Conservation (phyloP, 2,113 vertebrate species). For the Chamaea fasciata region DNA sequence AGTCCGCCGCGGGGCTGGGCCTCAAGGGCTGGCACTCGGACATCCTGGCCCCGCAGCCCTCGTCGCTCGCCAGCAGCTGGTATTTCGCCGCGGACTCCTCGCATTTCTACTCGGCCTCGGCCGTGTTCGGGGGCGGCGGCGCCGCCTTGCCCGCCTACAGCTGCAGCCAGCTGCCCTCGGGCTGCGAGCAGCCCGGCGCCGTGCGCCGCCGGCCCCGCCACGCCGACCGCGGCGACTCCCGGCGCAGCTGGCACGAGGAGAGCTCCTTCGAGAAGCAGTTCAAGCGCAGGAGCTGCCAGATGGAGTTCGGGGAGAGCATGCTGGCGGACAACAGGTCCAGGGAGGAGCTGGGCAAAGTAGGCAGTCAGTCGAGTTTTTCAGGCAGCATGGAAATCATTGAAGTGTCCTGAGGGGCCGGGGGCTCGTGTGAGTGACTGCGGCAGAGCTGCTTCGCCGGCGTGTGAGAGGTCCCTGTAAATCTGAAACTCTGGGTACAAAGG, state of each 20-base stretch:
- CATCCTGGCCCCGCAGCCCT: conserved; percentile 81
- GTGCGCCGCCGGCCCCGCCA: conserved; percentile 82
- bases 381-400: conserved; percentile 97
- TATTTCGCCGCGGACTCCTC: conserved; percentile 85
- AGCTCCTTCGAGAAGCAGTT: conserved; percentile 97
- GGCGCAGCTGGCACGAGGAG: conserved; percentile 95
- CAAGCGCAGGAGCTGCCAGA: conserved; percentile 92
- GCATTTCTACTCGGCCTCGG: conserved; percentile 83
- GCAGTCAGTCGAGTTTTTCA: conserved; percentile 88
- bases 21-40: conserved; percentile 95
- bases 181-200: conserved; percentile 73
- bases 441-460: neutral
- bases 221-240: conserved; percentile 78
- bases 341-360: conserved; percentile 84
- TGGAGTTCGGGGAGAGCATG: conserved; percentile 90
- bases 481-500: conserved; percentile 22
- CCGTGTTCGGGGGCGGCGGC: conserved; percentile 71
- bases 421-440: neutral
- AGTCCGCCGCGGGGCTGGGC: conserved; percentile 65
- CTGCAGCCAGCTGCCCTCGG: conserved; percentile 77
- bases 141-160: conserved; percentile 71
- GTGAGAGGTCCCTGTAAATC: conserved; percentile 70
- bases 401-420: conserved; percentile 81
- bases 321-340: conserved; percentile 78
- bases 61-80: conserved; percentile 81